Conservation (phyloP, 2,113 vertebrate genomes). For the Amblyornis subalaris region DNA sequence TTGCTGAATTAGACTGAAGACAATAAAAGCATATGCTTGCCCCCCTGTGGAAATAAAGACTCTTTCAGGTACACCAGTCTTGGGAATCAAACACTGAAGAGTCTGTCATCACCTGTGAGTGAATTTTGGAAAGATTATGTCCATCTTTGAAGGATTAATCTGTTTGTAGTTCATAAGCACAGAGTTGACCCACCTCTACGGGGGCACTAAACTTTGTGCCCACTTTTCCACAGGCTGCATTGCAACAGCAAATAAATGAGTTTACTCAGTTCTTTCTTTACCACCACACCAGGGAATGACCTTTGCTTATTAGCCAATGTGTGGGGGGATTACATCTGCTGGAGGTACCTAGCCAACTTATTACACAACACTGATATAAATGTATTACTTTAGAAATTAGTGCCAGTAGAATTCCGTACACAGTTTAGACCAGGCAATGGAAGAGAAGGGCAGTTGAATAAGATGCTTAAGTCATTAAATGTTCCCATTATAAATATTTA, state of each 20-base stretch:
- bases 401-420: not conserved
- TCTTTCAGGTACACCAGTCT: not conserved
- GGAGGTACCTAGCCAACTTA: not conserved
- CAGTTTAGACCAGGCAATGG: not conserved
- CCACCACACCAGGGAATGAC: not conserved
- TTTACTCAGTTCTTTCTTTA: not conserved
- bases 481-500: conserved; percentile 29
- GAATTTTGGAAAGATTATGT: not conserved
- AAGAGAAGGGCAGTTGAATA: not conserved
- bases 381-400: not conserved
- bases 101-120: not conserved
- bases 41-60: not conserved
- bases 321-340: not conserved
- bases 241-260: not conserved
- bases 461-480: conserved; percentile 14
- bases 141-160: not conserved
- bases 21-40: not conserved
- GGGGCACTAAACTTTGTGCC: not conserved
- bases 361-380: not conserved
- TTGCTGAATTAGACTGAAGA: not conserved
- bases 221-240: not conserved
- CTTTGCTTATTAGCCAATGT: not conserved
- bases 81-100: not conserved
- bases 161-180: rapidly evolving
- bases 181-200: rapidly evolving